phyloP scores from a whole-genome alignment of 1,140 invertebrate species.

The Drosophila bocqueti region DNA sequence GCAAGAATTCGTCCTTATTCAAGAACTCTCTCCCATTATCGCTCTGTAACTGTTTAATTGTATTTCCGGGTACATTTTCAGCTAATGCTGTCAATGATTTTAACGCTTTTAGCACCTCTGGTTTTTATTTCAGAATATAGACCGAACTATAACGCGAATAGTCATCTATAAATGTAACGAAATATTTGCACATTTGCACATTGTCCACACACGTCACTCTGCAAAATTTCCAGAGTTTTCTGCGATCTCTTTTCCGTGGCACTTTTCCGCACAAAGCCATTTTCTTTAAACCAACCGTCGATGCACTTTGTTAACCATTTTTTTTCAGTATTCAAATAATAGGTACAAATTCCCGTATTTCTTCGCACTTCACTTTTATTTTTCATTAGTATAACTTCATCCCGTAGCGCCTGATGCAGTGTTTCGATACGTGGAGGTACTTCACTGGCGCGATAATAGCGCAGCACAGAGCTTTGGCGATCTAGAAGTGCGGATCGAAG shows the following conservation, averaged over 20 bases:
- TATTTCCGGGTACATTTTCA: background rate
- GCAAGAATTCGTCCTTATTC: background rate
- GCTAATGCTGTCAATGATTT: background rate
- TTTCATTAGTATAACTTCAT: no score
- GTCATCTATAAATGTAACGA: slow-evolving; percentile 10
- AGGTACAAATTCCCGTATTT: no score
- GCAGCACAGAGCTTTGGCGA: no score
- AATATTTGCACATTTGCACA: background rate
- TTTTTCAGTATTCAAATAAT: no score
- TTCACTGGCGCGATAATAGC: no score
- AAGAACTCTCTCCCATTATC: background rate
- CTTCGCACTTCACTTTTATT: no score
- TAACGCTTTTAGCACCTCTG: background rate
- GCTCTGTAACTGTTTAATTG: background rate
- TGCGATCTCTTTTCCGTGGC: background rate
- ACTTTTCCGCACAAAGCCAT: background rate
- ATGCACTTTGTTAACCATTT: no score
- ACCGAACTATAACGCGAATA: background rate
- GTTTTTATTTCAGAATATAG: background rate
- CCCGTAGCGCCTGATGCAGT: no score
- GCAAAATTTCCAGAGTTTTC: background rate
- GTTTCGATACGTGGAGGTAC: no score
- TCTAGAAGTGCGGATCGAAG: no score
- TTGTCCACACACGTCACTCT: background rate
- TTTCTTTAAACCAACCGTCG: no score